Conservation (phyloP, 2,797 vertebrate genomes). For the Typhlichthys eigenmanni region DNA sequence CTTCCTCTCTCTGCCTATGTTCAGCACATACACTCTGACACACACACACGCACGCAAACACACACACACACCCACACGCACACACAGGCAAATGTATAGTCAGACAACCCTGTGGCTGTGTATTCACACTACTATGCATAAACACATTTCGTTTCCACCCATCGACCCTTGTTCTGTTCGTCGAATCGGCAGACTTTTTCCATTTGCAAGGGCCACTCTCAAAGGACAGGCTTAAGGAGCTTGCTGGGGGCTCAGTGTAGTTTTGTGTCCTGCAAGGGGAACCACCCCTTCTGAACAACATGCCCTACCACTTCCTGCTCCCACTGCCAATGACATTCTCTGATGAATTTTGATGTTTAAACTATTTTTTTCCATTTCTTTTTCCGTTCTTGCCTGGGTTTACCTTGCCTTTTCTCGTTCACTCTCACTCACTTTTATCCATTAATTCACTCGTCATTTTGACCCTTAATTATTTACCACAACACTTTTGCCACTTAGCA, state of each 20-base stretch:
- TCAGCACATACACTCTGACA: slow-evolving; percentile 30
- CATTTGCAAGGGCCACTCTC: slow-evolving; percentile 68
- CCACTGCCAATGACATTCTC: slow-evolving; percentile 28
- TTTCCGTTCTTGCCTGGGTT: slow-evolving; percentile 4
- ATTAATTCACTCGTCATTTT: background rate
- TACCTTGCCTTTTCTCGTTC: background rate
- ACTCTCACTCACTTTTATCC: background rate
- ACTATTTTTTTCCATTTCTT: slow-evolving; percentile 16
- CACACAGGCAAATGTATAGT: slow-evolving; percentile 31
- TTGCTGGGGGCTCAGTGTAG: slow-evolving; percentile 55
- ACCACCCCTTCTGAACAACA: slow-evolving; percentile 45
- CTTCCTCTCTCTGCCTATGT: slow-evolving; percentile 41
- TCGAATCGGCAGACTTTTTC: slow-evolving; percentile 62
- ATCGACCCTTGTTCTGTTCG: slow-evolving; percentile 26
- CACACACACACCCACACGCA: slow-evolving; percentile 15
- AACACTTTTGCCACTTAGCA: slow-evolving; percentile 6
- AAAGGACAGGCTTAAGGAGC: slow-evolving; percentile 69
- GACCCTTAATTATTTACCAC: background rate
- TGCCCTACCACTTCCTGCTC: slow-evolving; percentile 50
- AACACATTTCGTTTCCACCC: slow-evolving; percentile 10
- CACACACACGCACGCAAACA: slow-evolving; percentile 32
- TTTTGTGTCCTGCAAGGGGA: slow-evolving; percentile 61
- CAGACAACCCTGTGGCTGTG: slow-evolving; percentile 30
- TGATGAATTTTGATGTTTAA: slow-evolving; percentile 17
- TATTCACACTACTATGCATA: slow-evolving; percentile 8